Evolutionary conservation across 2,888 invertebrate genomes (phyloP), one percentile per base, ranked within the genome.

Genomic region (Lasioglossum malachurum): DNA sequence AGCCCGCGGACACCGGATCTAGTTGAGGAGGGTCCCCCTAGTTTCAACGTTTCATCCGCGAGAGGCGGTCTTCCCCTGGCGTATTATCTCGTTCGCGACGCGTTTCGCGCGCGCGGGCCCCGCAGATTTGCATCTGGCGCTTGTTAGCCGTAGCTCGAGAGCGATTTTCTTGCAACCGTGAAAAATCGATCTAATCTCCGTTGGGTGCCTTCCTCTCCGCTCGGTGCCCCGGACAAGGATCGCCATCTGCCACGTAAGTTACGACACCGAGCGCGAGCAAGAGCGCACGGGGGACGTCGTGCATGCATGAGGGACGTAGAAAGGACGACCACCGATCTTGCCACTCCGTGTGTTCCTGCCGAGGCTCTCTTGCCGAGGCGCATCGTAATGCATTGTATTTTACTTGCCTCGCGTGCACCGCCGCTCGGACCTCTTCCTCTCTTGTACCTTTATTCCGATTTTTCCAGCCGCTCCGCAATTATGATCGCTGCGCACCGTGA

Each of bases 141-240:
- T 94, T 94, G 94, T 94, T 94, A 93, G 92, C 84, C 87, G 84
- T 5, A 12, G 79, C 76, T 46, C 83, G 86, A 89, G 91, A 91
- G 88, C 91, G 91, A 93, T 93, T 93, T 93, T 91, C 93, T 91
- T 87, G 89, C 88, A 87, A 91, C 91, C 92, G 93, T 93, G 93
- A 94, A 94, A 93, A 94, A 94, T 94, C 94, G 92, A 94, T 94
- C 92, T 92, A 92, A 93, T 93, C 93, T 94, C 88, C 88, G 86
- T 88, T 88, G 87, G 89, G 89, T 87, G 87, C 88, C 90, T 91
- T 88, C 84, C 84, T 82, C 49, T 87, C 35, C 35, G 31, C 67
- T 87, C 88, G 82, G 38, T 31, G 31, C 67, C 83, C 80, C 83
- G 86, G 69, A 69, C 69, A 38, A 38, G 91, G 91, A 92, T 92